Conservation (phyloP, 92 coral and sea anemone genomes). For the Plumapathes pennacea region DNA sequence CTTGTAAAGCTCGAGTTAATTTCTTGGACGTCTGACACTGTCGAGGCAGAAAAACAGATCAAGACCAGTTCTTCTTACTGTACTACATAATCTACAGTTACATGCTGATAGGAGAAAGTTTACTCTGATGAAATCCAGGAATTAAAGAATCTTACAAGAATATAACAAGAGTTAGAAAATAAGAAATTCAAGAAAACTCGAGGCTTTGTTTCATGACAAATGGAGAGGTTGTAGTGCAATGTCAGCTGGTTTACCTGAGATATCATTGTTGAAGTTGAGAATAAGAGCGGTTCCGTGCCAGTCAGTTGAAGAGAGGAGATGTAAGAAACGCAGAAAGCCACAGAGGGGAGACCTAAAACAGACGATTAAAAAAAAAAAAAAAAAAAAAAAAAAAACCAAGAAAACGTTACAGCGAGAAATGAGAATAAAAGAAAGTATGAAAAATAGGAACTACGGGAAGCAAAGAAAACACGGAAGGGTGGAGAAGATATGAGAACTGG, state of each 20-base stretch:
- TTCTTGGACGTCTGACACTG: constrained; percentile 77
- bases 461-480: neutral
- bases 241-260: constrained; percentile 60
- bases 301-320: constrained; percentile 69
- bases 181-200: neutral
- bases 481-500: neutral
- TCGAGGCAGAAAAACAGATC: neutral
- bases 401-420: neutral
- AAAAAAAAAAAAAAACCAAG: neutral
- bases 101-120: neutral
- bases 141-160: no score
- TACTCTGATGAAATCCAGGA: no score
- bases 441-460: neutral
- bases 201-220: neutral
- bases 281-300: constrained; percentile 80
- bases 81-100: neutral
- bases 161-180: neutral
- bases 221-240: neutral
- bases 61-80: neutral
- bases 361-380: neutral
- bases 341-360: constrained; percentile 60
- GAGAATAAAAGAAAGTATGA: neutral
- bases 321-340: constrained; percentile 88
- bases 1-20: constrained; percentile 74
- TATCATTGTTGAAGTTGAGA: constrained; percentile 77